Evolutionary conservation across 2,888 invertebrate species (phyloP), one percentile per base, ranked within the genome.

Genomic region (Agrochola litura): DNA sequence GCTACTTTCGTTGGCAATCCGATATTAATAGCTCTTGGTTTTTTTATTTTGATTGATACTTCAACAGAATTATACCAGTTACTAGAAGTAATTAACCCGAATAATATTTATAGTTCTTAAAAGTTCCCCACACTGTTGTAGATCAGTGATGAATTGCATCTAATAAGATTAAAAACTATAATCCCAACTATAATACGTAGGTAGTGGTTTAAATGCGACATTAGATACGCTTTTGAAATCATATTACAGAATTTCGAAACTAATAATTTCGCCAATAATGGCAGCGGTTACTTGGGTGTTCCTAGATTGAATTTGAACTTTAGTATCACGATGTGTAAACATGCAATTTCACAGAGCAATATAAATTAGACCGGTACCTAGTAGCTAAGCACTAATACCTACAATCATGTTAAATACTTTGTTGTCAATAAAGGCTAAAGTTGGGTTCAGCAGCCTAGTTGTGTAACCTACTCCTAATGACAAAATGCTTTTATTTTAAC

Each of bases 261-360:
- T 68, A 19, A 68, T 85, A 64, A 68, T 76, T 74, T 83, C 43
- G 66, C 58, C 69, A 79, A 64, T 75, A 58, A 61, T 70, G 22
- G 52, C 67, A 12, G 49, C 49, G 56, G 67, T 67, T 82, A 65
- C 37, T 64, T 75, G n/a, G 66, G 66, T 75, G 61, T 67, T 75
- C 61, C n/a, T 30, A 68, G 63, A 68, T 83, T 83, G 64, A 68
- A 83, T 83, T 77, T 83, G 77, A 77, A 79, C 83, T 83, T 77
- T 79, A 77, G 63, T 79, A 64, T 83, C 77, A 16, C 58, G 76
- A 82, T 79, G 79, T 79, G 85, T 76, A 82, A 66, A 82, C 61
- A 79, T 76, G 79, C 67, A 71, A 84, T 81, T 63, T 79, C 46
- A 84, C 52, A 61, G 82, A 49, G 79, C 76, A 66, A 79, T 82